Evolutionary conservation across 2,113 vertebrate genomes (phyloP).

Genomic region (Silurus asotus): DNA sequence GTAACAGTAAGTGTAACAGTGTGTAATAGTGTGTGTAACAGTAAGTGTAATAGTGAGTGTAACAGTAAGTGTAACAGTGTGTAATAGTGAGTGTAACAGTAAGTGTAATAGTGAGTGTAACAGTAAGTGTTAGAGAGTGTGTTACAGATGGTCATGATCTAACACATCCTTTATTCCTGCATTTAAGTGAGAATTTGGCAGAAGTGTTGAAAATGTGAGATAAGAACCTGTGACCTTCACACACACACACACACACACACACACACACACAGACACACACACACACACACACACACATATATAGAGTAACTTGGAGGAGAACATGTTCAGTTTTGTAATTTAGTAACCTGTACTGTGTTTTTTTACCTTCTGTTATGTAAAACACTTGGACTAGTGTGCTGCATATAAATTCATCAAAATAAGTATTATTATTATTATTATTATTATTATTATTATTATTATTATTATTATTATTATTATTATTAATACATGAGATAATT

Average conservation of each 20-base stretch:
- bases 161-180: not conserved
- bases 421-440: too few relatives aligned
- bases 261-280: not conserved
- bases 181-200: not conserved
- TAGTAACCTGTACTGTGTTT: too few relatives aligned
- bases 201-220: not conserved
- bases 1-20: too few relatives aligned
- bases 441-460: too few relatives aligned
- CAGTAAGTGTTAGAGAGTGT: not conserved
- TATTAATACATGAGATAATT: too few relatives aligned
- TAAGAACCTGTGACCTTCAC: conserved; percentile 16
- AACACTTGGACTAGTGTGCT: too few relatives aligned
- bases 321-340: not conserved
- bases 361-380: too few relatives aligned
- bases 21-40: too few relatives aligned
- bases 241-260: not conserved
- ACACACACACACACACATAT: conserved; percentile 29
- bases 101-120: not conserved
- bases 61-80: not conserved
- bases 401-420: too few relatives aligned
- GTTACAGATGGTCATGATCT: not conserved
- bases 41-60: too few relatives aligned
- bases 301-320: not conserved
- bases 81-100: not conserved
- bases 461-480: too few relatives aligned